phyloP scores from a whole-genome alignment of 37 sponge, comb jelly and placozoan genomes.

The Theonella swinhoei region DNA sequence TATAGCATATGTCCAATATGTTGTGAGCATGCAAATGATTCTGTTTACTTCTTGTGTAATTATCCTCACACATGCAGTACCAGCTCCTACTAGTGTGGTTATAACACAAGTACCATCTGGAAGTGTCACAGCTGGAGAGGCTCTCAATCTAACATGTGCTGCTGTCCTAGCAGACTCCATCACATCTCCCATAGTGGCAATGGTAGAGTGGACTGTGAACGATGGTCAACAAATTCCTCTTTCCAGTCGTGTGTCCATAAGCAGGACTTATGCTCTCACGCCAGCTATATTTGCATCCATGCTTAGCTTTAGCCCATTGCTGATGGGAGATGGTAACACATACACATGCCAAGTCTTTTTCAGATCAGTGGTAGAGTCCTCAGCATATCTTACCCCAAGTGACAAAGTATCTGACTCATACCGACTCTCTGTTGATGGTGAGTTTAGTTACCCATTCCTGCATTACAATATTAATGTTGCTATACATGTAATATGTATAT shows the following conservation, averaged over 20 bases:
- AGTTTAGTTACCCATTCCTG: no score
- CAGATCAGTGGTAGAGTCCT: no score
- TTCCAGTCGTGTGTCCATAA: not conserved
- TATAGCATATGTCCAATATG: no score
- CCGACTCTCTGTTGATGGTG: not conserved
- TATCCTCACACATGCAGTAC: no score
- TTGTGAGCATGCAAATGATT: no score
- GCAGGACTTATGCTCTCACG: not conserved
- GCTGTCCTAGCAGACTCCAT: not conserved
- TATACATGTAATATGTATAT: no score
- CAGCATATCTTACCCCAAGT: no score
- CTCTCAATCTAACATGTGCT: not conserved
- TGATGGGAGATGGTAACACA: not conserved
- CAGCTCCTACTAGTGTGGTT: not conserved
- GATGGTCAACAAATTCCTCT: not conserved
- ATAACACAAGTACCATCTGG: not conserved
- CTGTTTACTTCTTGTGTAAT: no score
- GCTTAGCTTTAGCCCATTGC: not conserved
- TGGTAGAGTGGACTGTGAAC: not conserved
- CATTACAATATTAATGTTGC: no score
- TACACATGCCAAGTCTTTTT: not conserved
- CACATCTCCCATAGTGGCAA: not conserved
- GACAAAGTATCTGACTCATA: no score
- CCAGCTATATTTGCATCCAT: no score
- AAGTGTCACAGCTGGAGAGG: not conserved